phyloP scores from a whole-genome alignment of 2,888 invertebrate species.

The Apantesis nais region DNA sequence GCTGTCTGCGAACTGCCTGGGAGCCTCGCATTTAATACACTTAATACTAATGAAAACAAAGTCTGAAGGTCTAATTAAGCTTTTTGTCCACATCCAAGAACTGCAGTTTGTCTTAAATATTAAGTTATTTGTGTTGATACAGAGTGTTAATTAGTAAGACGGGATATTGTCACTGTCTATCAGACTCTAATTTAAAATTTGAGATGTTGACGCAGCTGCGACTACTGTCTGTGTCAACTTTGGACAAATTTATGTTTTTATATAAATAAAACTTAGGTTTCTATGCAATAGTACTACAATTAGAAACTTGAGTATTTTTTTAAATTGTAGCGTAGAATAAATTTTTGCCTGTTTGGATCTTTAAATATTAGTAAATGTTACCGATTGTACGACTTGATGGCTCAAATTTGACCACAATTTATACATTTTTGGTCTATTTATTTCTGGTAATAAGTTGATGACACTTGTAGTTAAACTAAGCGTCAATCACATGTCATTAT shows the following conservation, averaged over 20 bases:
- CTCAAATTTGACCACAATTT: too few species aligned
- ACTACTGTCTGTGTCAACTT: constrained; percentile 29
- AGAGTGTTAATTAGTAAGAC: constrained; percentile 57
- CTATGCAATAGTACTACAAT: too few species aligned
- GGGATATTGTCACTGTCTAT: constrained; percentile 61
- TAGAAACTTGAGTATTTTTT: too few species aligned
- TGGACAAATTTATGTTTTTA: neutral
- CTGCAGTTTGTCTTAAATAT: constrained; percentile 13
- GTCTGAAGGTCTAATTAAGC: constrained; percentile 3
- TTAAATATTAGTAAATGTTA: too few species aligned
- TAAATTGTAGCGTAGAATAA: too few species aligned
- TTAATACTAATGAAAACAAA: neutral
- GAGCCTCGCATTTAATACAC: neutral
- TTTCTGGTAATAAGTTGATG: too few species aligned
- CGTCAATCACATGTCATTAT: too few species aligned
- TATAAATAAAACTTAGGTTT: too few species aligned
- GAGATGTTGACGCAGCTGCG: constrained; percentile 53
- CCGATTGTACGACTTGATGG: too few species aligned
- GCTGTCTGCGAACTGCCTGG: neutral
- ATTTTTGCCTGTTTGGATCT: too few species aligned
- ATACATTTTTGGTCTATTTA: too few species aligned
- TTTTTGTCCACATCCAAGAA: neutral
- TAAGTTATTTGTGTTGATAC: constrained; percentile 31
- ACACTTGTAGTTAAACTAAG: too few species aligned
- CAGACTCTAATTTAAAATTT: constrained; percentile 66